Evolutionary conservation across 2,888 invertebrate genomes (phyloP), one percentile per base, ranked within the genome.

Genomic region (Caenorhabditis panamensis): DNA sequence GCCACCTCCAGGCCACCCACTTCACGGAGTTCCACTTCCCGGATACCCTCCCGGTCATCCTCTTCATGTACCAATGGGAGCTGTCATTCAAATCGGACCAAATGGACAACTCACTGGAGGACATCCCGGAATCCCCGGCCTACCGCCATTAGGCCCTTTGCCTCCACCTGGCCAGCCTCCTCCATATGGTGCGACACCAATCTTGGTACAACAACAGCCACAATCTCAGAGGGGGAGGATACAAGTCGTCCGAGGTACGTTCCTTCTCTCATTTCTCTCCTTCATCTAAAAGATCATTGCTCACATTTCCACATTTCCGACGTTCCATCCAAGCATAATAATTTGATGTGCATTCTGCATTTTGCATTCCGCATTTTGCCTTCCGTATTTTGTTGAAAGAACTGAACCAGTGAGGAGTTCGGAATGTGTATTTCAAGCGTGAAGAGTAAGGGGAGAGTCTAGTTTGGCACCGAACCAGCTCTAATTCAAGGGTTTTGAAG

Each of bases 11-110:
- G 64, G 58, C 8, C 64, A 58, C 24, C 64, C 59, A 2, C 11
- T 66, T 26, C 75, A 66, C 20, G 66, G 59, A 16, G 0, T 75
- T 5, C 75, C 75, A 1, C 73, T 66, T 16, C 73, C 73, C 26
- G 73, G 20, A 0, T 75, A 61, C 41, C 75, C 75, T 8, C 75
- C 75, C 2, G 75, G 75, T 4, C 75, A 75, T 16, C 75, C 73
- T 16, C 37, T 66, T 8, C 75, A 66, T 22, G 26, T 59, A 5
- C 75, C 75, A n/a, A 28, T 53, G 13, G 56, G 62, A 11, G 16
- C 36, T 18, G 26, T 73, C 28, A 54, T 73, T 13, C 41, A 36
- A 13, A 18, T 59, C 11, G 59, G 22, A 13, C 59, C 11, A 8
- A 26, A 56, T 53, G 53, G 24, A 24, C 6, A 3, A 16, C 11